Evolutionary conservation across 2,113 vertebrate genomes (phyloP).

Genomic region (Embiotoca jacksoni): DNA sequence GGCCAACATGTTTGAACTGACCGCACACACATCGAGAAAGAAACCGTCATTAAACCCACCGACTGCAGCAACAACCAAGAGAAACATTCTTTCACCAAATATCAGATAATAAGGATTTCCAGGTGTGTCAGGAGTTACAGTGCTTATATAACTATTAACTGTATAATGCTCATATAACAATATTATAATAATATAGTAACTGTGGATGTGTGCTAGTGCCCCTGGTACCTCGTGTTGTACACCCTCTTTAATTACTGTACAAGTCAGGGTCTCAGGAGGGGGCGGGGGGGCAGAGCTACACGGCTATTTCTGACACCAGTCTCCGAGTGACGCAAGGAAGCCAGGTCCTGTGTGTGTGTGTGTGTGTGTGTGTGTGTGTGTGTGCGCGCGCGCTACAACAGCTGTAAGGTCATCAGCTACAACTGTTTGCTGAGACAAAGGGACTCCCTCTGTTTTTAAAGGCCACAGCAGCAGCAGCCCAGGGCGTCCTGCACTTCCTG

Average conservation of each 20-base stretch:
- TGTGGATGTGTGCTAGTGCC: too few species aligned
- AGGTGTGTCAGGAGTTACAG: too few species aligned
- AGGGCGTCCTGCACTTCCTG: slow-evolving; percentile 62
- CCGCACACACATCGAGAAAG: too few species aligned
- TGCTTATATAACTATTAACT: too few species aligned
- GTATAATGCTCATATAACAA: too few species aligned
- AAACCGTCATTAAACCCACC: too few species aligned
- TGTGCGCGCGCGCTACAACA: slow-evolving; percentile 49
- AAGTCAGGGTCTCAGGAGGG: slow-evolving; percentile 6
- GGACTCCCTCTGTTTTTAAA: slow-evolving; percentile 36
- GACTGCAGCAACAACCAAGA: too few species aligned
- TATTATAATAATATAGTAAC: too few species aligned
- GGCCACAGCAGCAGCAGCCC: slow-evolving; percentile 47
- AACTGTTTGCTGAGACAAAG: slow-evolving; percentile 56
- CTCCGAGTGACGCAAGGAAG: slow-evolving; percentile 48
- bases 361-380: slow-evolving; percentile 29
- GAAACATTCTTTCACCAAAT: too few species aligned
- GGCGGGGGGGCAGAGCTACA: neutral
- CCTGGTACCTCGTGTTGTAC: neutral
- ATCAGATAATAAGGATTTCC: too few species aligned
- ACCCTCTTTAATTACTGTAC: slow-evolving; percentile 28
- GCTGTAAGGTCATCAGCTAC: slow-evolving; percentile 57
- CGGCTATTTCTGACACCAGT: slow-evolving; percentile 59
- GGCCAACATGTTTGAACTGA: too few species aligned
- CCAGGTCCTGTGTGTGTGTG: slow-evolving; percentile 20